A percentile compares a stretch with the other conserved stretches of the same genome.
Evolutionary conservation across 2,888 invertebrate species (phyloP).

Genomic region (Epiblema foenella): DNA sequence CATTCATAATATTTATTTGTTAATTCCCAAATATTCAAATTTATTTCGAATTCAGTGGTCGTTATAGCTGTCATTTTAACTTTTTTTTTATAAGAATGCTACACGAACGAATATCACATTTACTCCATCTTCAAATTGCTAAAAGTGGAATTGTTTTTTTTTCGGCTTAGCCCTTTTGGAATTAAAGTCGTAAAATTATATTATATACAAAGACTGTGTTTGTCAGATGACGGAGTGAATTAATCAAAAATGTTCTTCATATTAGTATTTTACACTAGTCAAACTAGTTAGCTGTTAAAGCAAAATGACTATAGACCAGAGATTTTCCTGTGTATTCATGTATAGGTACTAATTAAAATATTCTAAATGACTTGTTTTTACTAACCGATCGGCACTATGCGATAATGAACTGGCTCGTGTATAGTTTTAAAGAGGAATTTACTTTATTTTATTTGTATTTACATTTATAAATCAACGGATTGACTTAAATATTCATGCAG

Average conservation of each 20-base stretch:
- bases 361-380: conserved; percentile 29
- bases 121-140: no score
- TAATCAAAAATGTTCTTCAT: background rate
- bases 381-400: background rate
- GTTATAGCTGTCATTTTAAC: no score
- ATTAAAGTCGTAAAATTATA: no score
- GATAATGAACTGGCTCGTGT: conserved; percentile 4
- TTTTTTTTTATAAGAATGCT: no score
- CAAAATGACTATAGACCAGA: conserved; percentile 35
- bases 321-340: conserved; percentile 10
- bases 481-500: no score
- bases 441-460: background rate
- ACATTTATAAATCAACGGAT: background rate
- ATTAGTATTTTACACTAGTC: conserved; percentile 26
- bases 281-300: conserved; percentile 41
- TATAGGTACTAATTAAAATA: conserved; percentile 33
- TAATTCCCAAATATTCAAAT: no score
- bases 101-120: no score
- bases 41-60: no score
- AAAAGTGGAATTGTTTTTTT: no score
- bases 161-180: no score
- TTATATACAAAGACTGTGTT: background rate
- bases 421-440: background rate
- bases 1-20: no score
- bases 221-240: background rate